Conservation (phyloP, 2,113 vertebrate species). For the Syrrhaptes paradoxus region DNA sequence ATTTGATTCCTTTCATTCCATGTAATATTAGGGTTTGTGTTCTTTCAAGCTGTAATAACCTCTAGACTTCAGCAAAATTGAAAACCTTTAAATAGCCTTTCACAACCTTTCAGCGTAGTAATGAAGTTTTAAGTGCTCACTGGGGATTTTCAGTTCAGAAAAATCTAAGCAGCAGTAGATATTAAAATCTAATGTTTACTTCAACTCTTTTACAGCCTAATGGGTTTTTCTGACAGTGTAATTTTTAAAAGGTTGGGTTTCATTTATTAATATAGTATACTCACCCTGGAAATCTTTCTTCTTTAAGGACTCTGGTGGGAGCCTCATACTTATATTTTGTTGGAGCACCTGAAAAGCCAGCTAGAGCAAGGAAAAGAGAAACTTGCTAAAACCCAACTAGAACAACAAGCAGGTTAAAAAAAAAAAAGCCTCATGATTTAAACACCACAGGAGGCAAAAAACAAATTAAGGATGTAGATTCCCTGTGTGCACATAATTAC, state of each 20-base stretch:
- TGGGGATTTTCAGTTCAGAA: slow-evolving; percentile 81
- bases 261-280: slow-evolving; percentile 79
- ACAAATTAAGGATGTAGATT: slow-evolving; percentile 71
- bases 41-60: slow-evolving; percentile 83
- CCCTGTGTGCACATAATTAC: slow-evolving; percentile 66
- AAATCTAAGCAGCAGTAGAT: slow-evolving; percentile 81
- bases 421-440: slow-evolving; percentile 60
- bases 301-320: slow-evolving; percentile 78
- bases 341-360: slow-evolving; percentile 70
- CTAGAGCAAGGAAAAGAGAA: slow-evolving; percentile 62
- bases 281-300: slow-evolving; percentile 74
- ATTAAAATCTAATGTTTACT: slow-evolving; percentile 86
- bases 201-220: slow-evolving; percentile 80
- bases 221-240: slow-evolving; percentile 80
- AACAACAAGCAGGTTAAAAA: slow-evolving; percentile 58
- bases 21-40: slow-evolving; percentile 83
- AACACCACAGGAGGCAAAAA: slow-evolving; percentile 70
- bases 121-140: slow-evolving; percentile 86
- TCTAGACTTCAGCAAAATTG: slow-evolving; percentile 84
- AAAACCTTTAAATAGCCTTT: slow-evolving; percentile 87
- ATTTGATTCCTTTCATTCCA: slow-evolving; percentile 81
- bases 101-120: slow-evolving; percentile 80
- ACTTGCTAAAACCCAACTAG: slow-evolving; percentile 36
- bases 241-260: slow-evolving; percentile 82
- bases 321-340: slow-evolving; percentile 71